Evolutionary conservation across 2,888 invertebrate genomes (phyloP).

Genomic region (Axea sp.): DNA sequence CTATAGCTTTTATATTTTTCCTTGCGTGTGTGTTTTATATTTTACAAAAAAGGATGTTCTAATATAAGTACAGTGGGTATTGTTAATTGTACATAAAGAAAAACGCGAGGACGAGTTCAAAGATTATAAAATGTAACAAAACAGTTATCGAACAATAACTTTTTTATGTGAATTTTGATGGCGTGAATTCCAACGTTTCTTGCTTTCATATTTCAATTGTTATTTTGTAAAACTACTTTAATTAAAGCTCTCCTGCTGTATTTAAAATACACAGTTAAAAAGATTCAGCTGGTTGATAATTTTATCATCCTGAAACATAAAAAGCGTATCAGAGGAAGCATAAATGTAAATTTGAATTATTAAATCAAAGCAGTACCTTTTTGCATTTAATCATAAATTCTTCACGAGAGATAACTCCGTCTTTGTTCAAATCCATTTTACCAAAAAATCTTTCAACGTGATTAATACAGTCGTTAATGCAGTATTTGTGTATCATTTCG

Average conservation of each 20-base stretch:
- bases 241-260: no score
- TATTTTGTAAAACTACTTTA: no score
- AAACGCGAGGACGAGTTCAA: no score
- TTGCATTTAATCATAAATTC: constrained; percentile 73
- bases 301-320: constrained; percentile 26
- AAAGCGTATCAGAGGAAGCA: neutral
- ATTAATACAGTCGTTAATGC: constrained; percentile 44
- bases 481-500: constrained; percentile 70
- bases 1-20: constrained; percentile 93
- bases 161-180: no score
- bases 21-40: constrained; percentile 95
- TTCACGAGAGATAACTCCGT: constrained; percentile 73
- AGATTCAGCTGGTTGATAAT: constrained; percentile 69
- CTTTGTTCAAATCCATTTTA: constrained; percentile 73
- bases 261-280: no score
- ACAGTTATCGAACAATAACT: no score
- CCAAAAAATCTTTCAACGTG: constrained; percentile 73
- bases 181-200: no score
- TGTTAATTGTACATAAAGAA: no score
- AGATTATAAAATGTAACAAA: no score
- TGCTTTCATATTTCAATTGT: no score
- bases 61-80: no score
- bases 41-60: constrained; percentile 93
- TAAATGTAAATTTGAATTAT: constrained; percentile 29
- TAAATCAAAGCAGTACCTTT: constrained; percentile 66